Base-by-base conservation (phyloP, 2,113 vertebrate species). In the Puntigrus tetrazona region DNA sequence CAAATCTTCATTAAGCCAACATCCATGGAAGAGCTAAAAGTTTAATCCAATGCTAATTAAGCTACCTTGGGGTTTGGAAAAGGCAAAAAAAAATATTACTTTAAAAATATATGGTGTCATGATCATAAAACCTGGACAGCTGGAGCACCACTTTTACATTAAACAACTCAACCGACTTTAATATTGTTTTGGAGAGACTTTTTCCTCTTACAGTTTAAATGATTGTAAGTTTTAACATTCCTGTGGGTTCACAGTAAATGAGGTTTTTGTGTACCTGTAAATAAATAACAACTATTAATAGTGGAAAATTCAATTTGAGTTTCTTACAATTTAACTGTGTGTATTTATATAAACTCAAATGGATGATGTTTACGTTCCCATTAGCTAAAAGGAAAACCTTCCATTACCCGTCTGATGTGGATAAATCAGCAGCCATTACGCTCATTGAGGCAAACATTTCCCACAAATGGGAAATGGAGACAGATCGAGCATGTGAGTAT, bases 331-430 rank as follows among this genome's bases (percentile, higher is more conserved):
- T 85, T 85, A 61, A n/a, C 81, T 76, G 61, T 57, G 72, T 84
- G 55, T 36, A 81, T 78, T 79, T 70, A 63, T 77, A 16, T 50
- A 76, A 76, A 87, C 83, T 76, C 65, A 73, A 85, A 88, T 80
- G 70, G 67, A 87, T 85, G 85, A 52, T 85, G 85, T 87, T 75
- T 82, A 83, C 73, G n/a, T 86, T 78, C 83, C 45, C 57, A 75
- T 88, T 87, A 85, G 84, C 77, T 73, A 80, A 82, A 82, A 83
- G 85, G 57, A 84, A 78, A 76, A 85, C n/a, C 80, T 85, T 83
- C 36, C 72, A 85, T 88, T 87, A 85, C 50, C 29, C 77, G 1
- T 77, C 52, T 83, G 86, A 84, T 88, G 83, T 61, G 76, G 84
- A 88, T 79, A 65, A 78, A 87, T 88, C 84, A 80, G 45, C 31